These are phyloP conservation scores for Amphiprion ocellaris DNA, from an alignment of 2,113 vertebrate genomes.

Conservation along the genomic window DNA sequence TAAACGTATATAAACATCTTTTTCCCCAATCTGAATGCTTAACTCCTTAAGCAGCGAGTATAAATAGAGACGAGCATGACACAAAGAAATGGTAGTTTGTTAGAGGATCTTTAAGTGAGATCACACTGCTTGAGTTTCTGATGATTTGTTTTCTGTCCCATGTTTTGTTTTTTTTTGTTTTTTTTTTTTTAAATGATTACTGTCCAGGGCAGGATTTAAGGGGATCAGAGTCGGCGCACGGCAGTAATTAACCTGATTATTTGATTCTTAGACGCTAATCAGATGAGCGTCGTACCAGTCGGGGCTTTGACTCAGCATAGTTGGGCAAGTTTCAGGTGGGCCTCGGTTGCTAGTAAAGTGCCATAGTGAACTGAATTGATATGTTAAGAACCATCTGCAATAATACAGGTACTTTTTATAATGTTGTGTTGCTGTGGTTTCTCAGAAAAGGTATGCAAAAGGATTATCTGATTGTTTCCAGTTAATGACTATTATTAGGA, in stretches of 20 bases:
- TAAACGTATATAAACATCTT: background rate
- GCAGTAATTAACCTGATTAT: slow-evolving; percentile 81
- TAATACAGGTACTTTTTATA: background rate
- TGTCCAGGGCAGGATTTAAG: slow-evolving; percentile 49
- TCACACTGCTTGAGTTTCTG: background rate
- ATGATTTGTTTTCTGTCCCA: background rate
- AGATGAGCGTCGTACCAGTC: slow-evolving; percentile 67
- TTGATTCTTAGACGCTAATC: slow-evolving; percentile 81
- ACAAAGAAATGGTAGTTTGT: background rate
- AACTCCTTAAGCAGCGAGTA: background rate
- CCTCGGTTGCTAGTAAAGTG: background rate
- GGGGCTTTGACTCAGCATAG: slow-evolving; percentile 41
- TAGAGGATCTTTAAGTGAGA: background rate
- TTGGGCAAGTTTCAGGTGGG: slow-evolving; percentile 29
- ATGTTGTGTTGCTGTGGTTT: background rate
- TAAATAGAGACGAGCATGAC: background rate
- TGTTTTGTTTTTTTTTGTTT: background rate
- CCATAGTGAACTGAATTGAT: slow-evolving; percentile 2
- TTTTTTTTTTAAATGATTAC: slow-evolving; percentile 21
- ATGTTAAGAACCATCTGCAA: background rate
- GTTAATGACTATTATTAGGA: slow-evolving; percentile 31
- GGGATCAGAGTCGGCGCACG: slow-evolving; percentile 57
- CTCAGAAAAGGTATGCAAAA: background rate
- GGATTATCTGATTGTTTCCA: slow-evolving; percentile 34
- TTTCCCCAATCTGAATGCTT: background rate